These are phyloP conservation scores for Musca domestica DNA, from an alignment of 1,140 invertebrate genomes.

Conservation along the genomic window DNA sequence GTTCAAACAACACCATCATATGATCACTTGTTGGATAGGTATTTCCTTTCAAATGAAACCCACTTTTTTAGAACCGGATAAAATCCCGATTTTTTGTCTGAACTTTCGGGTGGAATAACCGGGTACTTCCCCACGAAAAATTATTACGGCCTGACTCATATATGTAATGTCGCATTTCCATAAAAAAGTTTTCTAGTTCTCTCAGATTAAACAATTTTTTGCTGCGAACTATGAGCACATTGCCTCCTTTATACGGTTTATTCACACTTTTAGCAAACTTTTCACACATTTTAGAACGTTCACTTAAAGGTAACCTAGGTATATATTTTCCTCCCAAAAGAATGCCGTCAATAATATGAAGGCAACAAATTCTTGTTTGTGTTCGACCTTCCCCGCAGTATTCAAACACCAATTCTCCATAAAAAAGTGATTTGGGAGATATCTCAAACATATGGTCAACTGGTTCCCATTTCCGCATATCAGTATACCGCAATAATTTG, in stretches of 20 bases:
- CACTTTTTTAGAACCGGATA: no score
- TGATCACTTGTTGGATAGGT: no score
- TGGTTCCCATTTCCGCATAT: conserved; percentile 55
- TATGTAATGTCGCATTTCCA: conserved; percentile 54
- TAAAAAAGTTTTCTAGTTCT: conserved; percentile 58
- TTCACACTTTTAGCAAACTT: conserved; percentile 66
- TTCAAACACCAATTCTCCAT: conserved; percentile 79
- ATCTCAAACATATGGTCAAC: conserved; percentile 62
- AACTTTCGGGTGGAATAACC: no score
- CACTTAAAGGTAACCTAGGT: conserved; percentile 61
- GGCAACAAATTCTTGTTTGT: conserved; percentile 62
- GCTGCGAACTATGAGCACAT: conserved; percentile 57
- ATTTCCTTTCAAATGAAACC: no score
- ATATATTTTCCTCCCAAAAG: conserved; percentile 75
- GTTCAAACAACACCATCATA: no score
- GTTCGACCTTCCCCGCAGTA: conserved; percentile 62
- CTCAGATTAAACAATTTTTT: conserved; percentile 63
- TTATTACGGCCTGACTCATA: no score
- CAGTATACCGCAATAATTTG: conserved; percentile 61
- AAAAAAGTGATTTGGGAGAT: conserved; percentile 72
- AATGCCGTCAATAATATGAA: conserved; percentile 85
- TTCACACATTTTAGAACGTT: conserved; percentile 57
- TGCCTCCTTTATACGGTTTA: conserved; percentile 59
- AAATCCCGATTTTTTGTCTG: no score
- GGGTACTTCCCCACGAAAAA: no score